Evolutionary conservation across 2,113 vertebrate species (phyloP), one percentile per base, ranked within the genome.

Genomic region (Tylochromis polylepis): DNA sequence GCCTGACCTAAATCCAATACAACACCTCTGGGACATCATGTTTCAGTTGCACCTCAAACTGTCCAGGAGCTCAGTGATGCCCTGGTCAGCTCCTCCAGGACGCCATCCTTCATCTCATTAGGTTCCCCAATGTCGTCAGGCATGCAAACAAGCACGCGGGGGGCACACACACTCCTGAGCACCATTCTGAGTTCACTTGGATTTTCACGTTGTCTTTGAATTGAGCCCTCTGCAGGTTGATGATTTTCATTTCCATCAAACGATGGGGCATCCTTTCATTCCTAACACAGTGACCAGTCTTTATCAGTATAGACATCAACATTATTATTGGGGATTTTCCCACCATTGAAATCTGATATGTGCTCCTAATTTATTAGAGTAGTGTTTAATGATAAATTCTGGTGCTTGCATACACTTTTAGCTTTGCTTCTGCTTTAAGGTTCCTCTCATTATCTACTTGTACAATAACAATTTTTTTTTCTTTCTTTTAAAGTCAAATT

Each of bases 401-500:
- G 60, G 16, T 62, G 31, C 18, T 75, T 49, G 22, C 67, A 46
- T 46, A 27, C 5, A 6, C 14, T 4, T 60, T 11, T 8, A 27
- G 9, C 29, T 62, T 72, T 72, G 22, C 41, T n/a, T 77, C 43
- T 77, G 6, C 27, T 12, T 20, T 4, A 53, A 20, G 49, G 18
- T 53, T 31, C 16, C 46, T 0, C 16, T 31, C 10, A 8, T 77
- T 77, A 77, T 8, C 1, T 16, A 51, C 43, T 77, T 53, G 72
- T 77, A 16, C 46, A 53, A 34, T 53, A 77, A 53, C 27, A n/a
- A 1, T 41, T 11, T 55, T 31, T 81, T 9, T 38, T 31, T 67
- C 7, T 81, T 79, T 46, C 62, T 24, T 82, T 79, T 84, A 31
- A 75, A 97, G 96, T 96, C 41, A 81, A 85, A 49, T 96, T 96